Evolutionary conservation across 2,888 invertebrate species (phyloP).

Genomic region (Agrotis exclamationis): DNA sequence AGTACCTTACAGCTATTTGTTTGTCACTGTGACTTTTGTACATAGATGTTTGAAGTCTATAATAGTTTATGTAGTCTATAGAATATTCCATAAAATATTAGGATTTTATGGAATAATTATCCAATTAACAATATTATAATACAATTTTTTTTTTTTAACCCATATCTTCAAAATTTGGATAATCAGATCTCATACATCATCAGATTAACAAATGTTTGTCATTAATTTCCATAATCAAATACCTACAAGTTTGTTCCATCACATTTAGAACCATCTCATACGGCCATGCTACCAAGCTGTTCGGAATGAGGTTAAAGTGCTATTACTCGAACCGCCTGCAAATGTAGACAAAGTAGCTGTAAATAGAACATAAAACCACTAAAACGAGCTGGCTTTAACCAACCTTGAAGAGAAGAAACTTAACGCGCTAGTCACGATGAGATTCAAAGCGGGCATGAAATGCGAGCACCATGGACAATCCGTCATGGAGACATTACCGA

Average conservation of each 20-base stretch:
- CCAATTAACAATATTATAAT: too few relatives aligned
- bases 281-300: not conserved
- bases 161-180: not conserved
- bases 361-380: constrained; percentile 39
- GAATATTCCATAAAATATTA: too few relatives aligned
- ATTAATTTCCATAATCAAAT: not conserved
- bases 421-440: constrained; percentile 49
- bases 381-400: constrained; percentile 34
- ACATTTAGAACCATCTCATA: not conserved
- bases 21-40: constrained; percentile 18
- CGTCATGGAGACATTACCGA: constrained; percentile 50
- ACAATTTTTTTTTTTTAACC: not conserved
- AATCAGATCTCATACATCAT: not conserved
- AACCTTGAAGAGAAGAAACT: constrained; percentile 61
- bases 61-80: too few relatives aligned
- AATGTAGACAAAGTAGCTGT: constrained; percentile 29
- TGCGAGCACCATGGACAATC: constrained; percentile 50
- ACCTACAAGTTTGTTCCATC: not conserved
- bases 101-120: too few relatives aligned
- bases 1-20: not conserved
- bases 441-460: constrained; percentile 58
- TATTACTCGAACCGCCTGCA: constrained; percentile 12
- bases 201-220: not conserved
- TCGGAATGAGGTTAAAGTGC: constrained; percentile 13
- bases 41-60: constrained; percentile 2